These are phyloP conservation scores for Chymomyza caudatula DNA, from an alignment of 2,888 invertebrate species.

Conservation along the genomic window DNA sequence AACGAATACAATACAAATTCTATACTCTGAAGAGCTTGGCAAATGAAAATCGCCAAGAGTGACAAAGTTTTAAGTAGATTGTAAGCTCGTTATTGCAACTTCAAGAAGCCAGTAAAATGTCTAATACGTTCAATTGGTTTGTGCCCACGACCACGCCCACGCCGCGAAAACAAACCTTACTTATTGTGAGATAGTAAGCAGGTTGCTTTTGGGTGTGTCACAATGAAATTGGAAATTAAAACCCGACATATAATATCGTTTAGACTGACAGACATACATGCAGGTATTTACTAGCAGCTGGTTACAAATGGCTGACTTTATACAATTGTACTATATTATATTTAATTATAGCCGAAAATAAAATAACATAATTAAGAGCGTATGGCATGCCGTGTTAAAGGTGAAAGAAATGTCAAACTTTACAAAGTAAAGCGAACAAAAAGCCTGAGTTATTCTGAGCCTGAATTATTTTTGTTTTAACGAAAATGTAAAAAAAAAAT, in stretches of 20 bases:
- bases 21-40: too few species aligned
- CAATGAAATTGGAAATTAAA: background rate
- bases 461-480: too few species aligned
- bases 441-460: too few species aligned
- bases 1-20: background rate
- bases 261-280: background rate
- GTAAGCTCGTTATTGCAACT: background rate
- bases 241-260: background rate
- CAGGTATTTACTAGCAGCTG: slow-evolving; percentile 23
- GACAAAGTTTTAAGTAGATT: background rate
- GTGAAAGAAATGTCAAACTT: slow-evolving; percentile 63
- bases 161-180: background rate
- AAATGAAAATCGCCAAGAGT: background rate
- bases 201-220: background rate
- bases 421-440: too few species aligned
- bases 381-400: slow-evolving; percentile 28
- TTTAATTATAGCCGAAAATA: slow-evolving; percentile 34
- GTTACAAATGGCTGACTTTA: slow-evolving; percentile 53
- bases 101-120: background rate
- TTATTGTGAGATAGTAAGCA: background rate
- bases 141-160: background rate
- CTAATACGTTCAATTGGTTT: background rate
- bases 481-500: background rate
- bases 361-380: slow-evolving; percentile 39
- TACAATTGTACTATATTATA: slow-evolving; percentile 20